Base-by-base conservation (phyloP, 2,888 invertebrate species). In the Taenaris catops region DNA sequence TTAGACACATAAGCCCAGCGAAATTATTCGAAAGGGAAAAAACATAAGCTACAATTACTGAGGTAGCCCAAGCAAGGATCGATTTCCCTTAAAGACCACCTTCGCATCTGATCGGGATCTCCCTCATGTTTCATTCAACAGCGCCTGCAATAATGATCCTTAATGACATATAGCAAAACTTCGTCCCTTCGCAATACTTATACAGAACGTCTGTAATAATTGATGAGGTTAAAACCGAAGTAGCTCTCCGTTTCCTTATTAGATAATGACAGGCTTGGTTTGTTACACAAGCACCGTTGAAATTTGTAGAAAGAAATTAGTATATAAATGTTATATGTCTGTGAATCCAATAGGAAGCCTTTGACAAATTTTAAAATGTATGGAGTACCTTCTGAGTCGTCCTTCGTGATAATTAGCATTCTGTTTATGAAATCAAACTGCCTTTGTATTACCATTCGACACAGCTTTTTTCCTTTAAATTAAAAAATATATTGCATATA, bases 91-190 rank as follows among this genome's bases (percentile, higher is more conserved):
- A 70, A 71, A 66, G 39, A 62, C 64, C 58, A 63, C 63, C 63
- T 63, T 53, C 47, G 53, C 47, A 46, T 48, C 55, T 62, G 66
- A 71, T 68, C 68, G 66, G 66, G 58, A 63, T 67, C 70, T 35
- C 53, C n/a, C 64, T 76, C 75, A 78, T 79, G 65, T 65, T 68
- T 71, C 63, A 80, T 80, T 72, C 74, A 78, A 41, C 38, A 60
- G 56, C 49, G 56, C 53, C 55, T 44, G 60, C 63, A 62, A 78
- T 74, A 75, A 72, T 71, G 58, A 67, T 41, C 59, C 51, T 51
- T 76, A 76, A 78, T 73, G 59, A 61, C 51, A 53, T 36, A 41
- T 35, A 41, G 47, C 54, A 58, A 56, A 52, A 49, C 36, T 37
- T 38, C 10, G 28, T 27, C 34, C 34, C 40, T 25, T 4, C 25